Conservation (phyloP, 2,113 vertebrate genomes). For the Tauraco erythrolophus region DNA sequence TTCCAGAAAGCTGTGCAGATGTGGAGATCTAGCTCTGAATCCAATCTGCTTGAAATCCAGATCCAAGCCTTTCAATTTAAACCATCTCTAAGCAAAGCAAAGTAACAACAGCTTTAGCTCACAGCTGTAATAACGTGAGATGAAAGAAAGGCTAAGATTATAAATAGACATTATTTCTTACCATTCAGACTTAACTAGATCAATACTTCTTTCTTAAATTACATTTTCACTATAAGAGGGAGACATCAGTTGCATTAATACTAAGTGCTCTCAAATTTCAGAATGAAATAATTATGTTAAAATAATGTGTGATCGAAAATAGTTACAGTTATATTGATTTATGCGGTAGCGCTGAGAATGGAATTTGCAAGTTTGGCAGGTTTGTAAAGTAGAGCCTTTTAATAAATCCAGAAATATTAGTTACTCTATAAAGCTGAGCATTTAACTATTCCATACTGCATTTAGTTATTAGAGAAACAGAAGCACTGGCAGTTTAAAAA, state of each 20-base stretch:
- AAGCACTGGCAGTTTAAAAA: background rate
- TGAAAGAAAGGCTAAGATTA: background rate
- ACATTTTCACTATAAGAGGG: background rate
- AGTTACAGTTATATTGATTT: conserved; percentile 39
- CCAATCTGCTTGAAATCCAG: background rate
- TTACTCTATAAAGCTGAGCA: background rate
- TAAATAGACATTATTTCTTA: background rate
- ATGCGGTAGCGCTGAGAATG: background rate
- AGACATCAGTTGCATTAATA: background rate
- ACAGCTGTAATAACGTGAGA: background rate
- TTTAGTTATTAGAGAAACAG: conserved; percentile 9
- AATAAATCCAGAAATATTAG: conserved; percentile 34
- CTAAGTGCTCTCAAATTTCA: conserved; percentile 44
- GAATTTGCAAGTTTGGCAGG: background rate
- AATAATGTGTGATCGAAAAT: background rate
- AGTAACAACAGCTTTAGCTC: background rate
- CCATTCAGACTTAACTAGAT: background rate
- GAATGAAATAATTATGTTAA: conserved; percentile 35
- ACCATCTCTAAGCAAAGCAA: background rate
- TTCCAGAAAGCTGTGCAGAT: background rate
- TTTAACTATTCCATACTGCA: background rate
- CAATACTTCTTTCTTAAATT: conserved; percentile 30
- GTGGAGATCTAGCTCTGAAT: background rate
- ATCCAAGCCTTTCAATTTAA: background rate
- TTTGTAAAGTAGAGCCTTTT: conserved; percentile 12